Evolutionary conservation across 2,797 vertebrate genomes (phyloP), one percentile per base, ranked within the genome.

Genomic region (Anas bernieri): DNA sequence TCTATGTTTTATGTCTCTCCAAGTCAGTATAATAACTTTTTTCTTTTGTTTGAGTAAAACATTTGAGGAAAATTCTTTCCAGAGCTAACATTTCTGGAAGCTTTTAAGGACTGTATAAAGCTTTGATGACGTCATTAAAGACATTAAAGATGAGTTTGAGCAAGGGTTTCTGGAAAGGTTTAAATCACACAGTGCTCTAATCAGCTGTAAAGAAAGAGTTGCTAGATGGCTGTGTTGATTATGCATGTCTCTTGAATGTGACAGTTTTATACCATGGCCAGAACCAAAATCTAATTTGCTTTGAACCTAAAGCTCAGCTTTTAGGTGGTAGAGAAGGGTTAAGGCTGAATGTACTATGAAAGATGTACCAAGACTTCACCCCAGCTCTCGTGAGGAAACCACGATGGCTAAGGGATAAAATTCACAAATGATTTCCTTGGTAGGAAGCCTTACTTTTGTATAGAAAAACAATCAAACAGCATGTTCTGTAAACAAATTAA

Each of bases 401-500:
- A 45, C 0, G 2, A 58, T 17, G 12, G 7, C 28, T 61, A n/a
- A 86, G 22, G 6, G 30, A 61, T 33, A 87, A 88, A 92, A 72
- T 0, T 3, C 4, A 2, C 9, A 66, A 45, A 55, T 35, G 22
- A 26, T 69, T 85, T 92, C 61, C 41, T 80, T 58, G 10, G 17
- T 80, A 93, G 54, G 52, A 67, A 81, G 52, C 56, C 21, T 23
- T 50, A 31, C 20, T 26, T 76, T 50, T 64, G 18, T 22, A 35
- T 2, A 59, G 10, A 41, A 76, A 91, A 88, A 64, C 63, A 4
- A 88, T 92, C 58, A 83, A 83, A 46, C n/a, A 78, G 33, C 16
- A 28, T 75, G 20, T 64, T 92, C 77, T 93, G 55, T 90, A 96
- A 96, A 91, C 33, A 94, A 83, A 93, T 92, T 94, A 92, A 96